Percentiles rank a stretch among this genome's conserved stretches.
Conservation (phyloP, 2,797 vertebrate genomes). For the Cottoperca gobio region DNA sequence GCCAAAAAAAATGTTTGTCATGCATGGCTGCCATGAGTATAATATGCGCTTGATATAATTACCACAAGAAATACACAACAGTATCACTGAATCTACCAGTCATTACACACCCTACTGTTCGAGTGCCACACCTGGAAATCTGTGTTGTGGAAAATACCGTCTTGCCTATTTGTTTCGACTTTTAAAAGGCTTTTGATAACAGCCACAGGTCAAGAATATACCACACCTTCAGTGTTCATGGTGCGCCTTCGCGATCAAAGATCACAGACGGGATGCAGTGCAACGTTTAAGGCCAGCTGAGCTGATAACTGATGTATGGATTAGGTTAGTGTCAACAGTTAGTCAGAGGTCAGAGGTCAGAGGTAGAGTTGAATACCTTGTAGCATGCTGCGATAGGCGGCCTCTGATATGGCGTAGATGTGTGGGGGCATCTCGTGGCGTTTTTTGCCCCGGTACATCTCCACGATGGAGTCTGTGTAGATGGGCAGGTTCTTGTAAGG, state of each 20-base stretch:
- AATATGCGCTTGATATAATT: slow-evolving; percentile 20
- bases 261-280: slow-evolving; percentile 32
- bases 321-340: slow-evolving; percentile 3
- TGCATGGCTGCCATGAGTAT: slow-evolving; percentile 5
- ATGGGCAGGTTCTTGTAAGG: slow-evolving; percentile 95
- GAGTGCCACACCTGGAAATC: slow-evolving; percentile 32
- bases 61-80: slow-evolving; percentile 12
- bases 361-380: slow-evolving; percentile 84
- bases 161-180: slow-evolving; percentile 32
- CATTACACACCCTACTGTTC: not conserved
- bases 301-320: slow-evolving; percentile 34
- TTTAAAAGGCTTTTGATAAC: slow-evolving; percentile 53
- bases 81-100: slow-evolving; percentile 1
- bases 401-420: slow-evolving; percentile 94
- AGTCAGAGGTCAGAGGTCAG: slow-evolving; percentile 36
- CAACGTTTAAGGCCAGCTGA: slow-evolving; percentile 21
- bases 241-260: slow-evolving; percentile 58
- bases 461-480: slow-evolving; percentile 94
- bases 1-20: slow-evolving; percentile 9
- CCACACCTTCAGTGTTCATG: slow-evolving; percentile 48
- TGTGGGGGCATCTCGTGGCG: slow-evolving; percentile 95
- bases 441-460: slow-evolving; percentile 96
- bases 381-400: slow-evolving; percentile 95
- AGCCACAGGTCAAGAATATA: slow-evolving; percentile 11
- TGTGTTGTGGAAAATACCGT: slow-evolving; percentile 14